Evolutionary conservation across 2,113 vertebrate species (phyloP).

Genomic region (Chionomys nivalis): DNA sequence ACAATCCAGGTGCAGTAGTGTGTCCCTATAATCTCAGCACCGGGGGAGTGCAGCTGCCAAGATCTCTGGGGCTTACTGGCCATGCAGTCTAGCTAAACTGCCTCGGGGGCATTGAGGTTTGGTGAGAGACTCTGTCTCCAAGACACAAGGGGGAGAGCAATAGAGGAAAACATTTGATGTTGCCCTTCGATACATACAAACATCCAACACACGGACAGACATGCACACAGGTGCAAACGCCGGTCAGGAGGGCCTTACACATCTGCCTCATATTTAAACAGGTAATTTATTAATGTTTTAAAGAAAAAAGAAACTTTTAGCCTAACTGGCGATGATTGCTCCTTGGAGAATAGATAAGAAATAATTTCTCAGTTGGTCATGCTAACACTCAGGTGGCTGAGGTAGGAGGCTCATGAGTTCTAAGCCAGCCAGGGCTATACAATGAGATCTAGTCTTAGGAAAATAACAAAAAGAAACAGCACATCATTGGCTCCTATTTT

Average conservation of each 20-base stretch:
- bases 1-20: background rate
- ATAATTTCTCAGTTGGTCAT: background rate
- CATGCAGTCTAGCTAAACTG: too few relatives aligned
- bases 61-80: background rate
- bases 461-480: background rate
- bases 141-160: background rate
- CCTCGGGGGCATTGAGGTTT: background rate
- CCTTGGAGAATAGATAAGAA: background rate
- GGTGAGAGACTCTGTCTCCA: background rate
- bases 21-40: background rate
- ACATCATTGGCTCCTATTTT: too few relatives aligned
- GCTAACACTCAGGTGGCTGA: background rate
- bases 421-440: background rate
- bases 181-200: background rate
- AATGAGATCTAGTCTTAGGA: background rate
- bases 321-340: background rate
- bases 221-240: background rate
- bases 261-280: background rate
- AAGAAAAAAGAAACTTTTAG: background rate
- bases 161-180: background rate
- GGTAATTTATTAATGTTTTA: background rate
- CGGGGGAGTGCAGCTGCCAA: background rate
- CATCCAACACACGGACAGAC: background rate
- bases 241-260: background rate
- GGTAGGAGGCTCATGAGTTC: background rate